Conservation (phyloP, 2,113 vertebrate species). For the Carollia perspicillata region DNA sequence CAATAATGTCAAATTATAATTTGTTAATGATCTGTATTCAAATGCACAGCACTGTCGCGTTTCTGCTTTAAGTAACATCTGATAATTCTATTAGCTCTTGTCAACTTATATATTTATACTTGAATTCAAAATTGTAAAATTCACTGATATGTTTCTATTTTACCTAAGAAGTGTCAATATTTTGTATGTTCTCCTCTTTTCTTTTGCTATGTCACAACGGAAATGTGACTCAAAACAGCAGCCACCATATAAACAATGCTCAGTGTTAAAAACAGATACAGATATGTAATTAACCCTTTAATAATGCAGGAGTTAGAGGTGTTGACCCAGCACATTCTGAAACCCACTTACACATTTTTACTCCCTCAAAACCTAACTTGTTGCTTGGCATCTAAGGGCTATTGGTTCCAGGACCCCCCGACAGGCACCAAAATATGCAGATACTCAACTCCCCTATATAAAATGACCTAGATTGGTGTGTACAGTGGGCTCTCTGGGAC, state of each 20-base stretch:
- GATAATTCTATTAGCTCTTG: conserved; percentile 1
- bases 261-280: background rate
- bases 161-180: background rate
- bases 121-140: background rate
- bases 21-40: conserved; percentile 4
- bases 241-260: background rate
- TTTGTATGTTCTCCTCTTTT: background rate
- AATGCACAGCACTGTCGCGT: background rate
- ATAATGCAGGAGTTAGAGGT: background rate
- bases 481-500: background rate
- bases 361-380: background rate
- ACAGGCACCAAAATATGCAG: too few species aligned
- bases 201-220: background rate
- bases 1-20: conserved; percentile 46
- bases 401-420: background rate
- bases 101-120: background rate
- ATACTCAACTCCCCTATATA: background rate
- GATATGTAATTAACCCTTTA: background rate
- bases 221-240: background rate
- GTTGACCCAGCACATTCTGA: background rate
- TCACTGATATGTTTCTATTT: background rate
- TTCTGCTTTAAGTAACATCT: background rate
- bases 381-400: background rate
- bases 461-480: background rate
- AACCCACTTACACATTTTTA: background rate